A percentile compares a stretch with the other conserved stretches of the same genome.
phyloP scores from a whole-genome alignment of 64 coral and sea anemone genomes.

The Stylophora pistillata region DNA sequence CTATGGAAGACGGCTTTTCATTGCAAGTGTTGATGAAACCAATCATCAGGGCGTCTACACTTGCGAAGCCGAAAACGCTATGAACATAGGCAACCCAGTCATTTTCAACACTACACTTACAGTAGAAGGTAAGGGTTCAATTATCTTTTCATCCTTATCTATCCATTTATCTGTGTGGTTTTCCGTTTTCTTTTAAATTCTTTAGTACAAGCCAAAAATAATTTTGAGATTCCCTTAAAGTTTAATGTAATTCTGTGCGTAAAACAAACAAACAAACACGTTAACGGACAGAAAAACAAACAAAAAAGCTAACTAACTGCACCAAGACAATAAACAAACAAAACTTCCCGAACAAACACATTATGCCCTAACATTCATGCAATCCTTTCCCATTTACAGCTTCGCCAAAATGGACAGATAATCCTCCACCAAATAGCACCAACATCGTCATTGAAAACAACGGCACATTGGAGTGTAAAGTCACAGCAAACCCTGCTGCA shows the following conservation, averaged over 20 bases:
- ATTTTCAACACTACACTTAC: background rate
- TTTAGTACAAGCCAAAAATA: too few species aligned
- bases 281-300: too few species aligned
- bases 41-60: slow-evolving; percentile 5
- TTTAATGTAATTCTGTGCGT: too few species aligned
- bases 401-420: slow-evolving; percentile 18
- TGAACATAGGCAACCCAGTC: background rate
- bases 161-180: background rate
- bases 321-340: background rate
- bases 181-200: too few species aligned
- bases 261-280: too few species aligned
- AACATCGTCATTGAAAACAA: slow-evolving; percentile 16
- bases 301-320: too few species aligned
- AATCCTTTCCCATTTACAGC: background rate
- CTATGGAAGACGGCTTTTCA: background rate
- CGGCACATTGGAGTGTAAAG: slow-evolving; percentile 25
- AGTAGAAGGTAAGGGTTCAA: background rate
- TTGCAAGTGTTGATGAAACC: background rate
- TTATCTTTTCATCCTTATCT: background rate
- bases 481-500: slow-evolving; percentile 18
- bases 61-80: slow-evolving; percentile 7
- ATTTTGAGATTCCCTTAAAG: too few species aligned
- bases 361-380: too few species aligned
- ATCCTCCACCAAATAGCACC: slow-evolving; percentile 6
- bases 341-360: background rate